These are phyloP conservation scores for Patiria miniata DNA, from an alignment of 35 echinoderm and acorn worm genomes.

Conservation along the genomic window DNA sequence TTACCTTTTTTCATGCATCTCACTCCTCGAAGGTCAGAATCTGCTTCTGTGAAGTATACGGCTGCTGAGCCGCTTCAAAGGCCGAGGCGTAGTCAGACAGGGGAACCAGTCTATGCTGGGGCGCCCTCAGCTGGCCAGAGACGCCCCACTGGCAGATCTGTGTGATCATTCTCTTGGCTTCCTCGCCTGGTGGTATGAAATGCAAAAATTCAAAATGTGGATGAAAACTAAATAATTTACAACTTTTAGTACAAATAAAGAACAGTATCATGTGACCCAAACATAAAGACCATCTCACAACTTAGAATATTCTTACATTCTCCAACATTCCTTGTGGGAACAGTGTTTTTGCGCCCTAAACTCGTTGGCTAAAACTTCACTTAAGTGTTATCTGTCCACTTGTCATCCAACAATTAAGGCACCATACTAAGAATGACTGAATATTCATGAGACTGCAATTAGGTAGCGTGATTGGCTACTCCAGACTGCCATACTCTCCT, in stretches of 20 bases:
- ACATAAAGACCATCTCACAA: too few species aligned
- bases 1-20: neutral
- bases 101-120: slow-evolving; percentile 65
- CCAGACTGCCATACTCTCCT: neutral
- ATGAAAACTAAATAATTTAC: neutral
- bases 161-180: slow-evolving; percentile 72
- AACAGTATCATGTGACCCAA: too few species aligned
- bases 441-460: too few species aligned
- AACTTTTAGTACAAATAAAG: neutral
- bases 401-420: slow-evolving; percentile 95
- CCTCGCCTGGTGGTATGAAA: slow-evolving; percentile 43
- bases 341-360: too few species aligned
- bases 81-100: slow-evolving; percentile 67
- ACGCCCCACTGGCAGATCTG: slow-evolving; percentile 81
- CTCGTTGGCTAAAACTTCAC: too few species aligned
- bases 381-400: slow-evolving; percentile 83
- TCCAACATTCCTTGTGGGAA: too few species aligned
- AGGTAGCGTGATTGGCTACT: too few species aligned
- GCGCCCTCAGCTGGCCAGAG: slow-evolving; percentile 56
- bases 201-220: neutral
- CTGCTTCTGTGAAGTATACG: slow-evolving; percentile 77
- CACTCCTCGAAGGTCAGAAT: slow-evolving; percentile 64
- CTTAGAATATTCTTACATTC: too few species aligned
- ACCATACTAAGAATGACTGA: slow-evolving; percentile 28
- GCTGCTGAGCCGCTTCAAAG: slow-evolving; percentile 60